Base-by-base conservation (phyloP, 2,888 invertebrate genomes). In the Sphaeridia pumilis region DNA sequence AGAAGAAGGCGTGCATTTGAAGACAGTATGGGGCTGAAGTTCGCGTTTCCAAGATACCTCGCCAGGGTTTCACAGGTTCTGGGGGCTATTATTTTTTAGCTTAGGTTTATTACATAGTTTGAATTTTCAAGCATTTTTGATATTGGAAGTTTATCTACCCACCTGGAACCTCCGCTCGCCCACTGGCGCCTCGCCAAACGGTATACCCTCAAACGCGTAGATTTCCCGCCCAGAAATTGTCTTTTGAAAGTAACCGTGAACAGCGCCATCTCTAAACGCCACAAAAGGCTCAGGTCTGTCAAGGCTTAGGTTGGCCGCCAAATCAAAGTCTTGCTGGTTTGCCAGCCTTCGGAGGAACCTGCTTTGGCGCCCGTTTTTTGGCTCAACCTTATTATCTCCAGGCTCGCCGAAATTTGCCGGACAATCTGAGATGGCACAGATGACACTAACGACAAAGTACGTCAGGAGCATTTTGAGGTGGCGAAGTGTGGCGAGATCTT, bases 1-100 rank as follows among this genome's bases (percentile, higher is more conserved):
- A 36, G 34, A 53, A 43, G 14, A 49, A 43, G 1, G 48, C 24
- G 24, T 50, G 50, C 36, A 53, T 43, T 36, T 53, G 53, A 17
- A 53, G 36, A 42, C 53, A 53, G 20, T 49, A 45, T 14, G 43
- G 43, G 3, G 48, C 48, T 2, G 49, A 20, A 2, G 12, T n/a
- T 26, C 43, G 43, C 2, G 49, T 49, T 1, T n/a, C 7, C 2
- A 28, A 14, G 3, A 49, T 26, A 2, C 53, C 53, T n/a, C 14
- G 25, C 53, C 53, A 53, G 2, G 43, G 21, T 34, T 42, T 35
- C 20, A 28, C 34, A 3, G 44, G 48, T 17, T 36, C 27, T 12
- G 53, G 53, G 2, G 49, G 49, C 51, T 51, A 24, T 4, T n/a
- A n/a, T n/a, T n/a, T n/a, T n/a, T n/a, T n/a, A n/a, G n/a, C n/a